phyloP scores from a whole-genome alignment of 2,113 vertebrate genomes.

The Cyanoderma ruficeps region DNA sequence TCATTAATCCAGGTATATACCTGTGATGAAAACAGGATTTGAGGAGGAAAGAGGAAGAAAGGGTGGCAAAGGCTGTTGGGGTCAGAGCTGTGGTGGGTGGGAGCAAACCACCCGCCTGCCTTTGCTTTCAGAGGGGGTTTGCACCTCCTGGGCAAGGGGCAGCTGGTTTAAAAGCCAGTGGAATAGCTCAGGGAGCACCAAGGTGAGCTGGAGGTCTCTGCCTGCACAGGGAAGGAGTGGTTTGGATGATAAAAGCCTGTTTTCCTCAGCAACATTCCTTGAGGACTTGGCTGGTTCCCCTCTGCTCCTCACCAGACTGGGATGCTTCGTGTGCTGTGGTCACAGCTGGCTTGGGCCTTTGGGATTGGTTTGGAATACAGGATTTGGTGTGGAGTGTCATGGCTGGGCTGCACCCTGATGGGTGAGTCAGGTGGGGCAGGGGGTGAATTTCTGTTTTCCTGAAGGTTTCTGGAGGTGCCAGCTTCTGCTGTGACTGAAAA shows the following conservation, averaged over 20 bases:
- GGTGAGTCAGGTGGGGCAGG: background rate
- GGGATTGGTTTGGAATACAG: fast-evolving
- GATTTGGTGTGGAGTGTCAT: background rate
- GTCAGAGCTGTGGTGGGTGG: fast-evolving
- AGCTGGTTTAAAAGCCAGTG: background rate
- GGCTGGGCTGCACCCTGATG: background rate
- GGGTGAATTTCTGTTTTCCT: background rate
- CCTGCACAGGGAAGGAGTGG: background rate
- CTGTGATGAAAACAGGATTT: background rate
- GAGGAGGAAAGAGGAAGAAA: background rate
- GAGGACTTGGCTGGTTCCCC: background rate
- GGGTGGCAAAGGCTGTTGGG: background rate
- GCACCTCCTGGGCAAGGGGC: fast-evolving
- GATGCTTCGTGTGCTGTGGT: fast-evolving
- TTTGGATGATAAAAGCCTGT: background rate
- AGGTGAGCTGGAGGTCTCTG: background rate
- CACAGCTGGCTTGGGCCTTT: background rate
- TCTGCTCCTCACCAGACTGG: background rate
- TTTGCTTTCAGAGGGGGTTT: background rate
- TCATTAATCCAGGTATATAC: background rate
- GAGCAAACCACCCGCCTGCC: fast-evolving
- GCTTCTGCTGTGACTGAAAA: background rate
- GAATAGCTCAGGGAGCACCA: background rate
- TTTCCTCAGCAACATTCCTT: fast-evolving
- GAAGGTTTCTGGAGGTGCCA: background rate